Conservation (phyloP, 2,797 vertebrate species). For the Alfaro cultratus region DNA sequence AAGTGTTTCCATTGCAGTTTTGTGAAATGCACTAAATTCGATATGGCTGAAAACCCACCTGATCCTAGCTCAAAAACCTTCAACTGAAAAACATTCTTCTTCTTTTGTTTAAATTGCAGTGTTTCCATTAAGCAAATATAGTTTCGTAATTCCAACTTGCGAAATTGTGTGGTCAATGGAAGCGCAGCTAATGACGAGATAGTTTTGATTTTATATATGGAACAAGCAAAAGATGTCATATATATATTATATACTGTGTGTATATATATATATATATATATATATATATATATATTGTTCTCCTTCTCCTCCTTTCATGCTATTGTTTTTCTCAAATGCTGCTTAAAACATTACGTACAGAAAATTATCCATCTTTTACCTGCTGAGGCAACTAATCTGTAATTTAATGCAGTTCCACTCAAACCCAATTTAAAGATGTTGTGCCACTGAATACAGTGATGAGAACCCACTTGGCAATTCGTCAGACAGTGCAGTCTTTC, state of each 20-base stretch:
- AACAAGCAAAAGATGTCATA: neutral
- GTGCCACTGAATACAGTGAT: neutral
- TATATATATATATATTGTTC: neutral
- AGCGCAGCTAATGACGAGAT: neutral
- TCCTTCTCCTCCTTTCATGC: neutral
- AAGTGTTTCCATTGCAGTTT: too few relatives aligned
- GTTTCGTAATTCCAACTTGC: too few relatives aligned
- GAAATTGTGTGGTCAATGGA: too few relatives aligned
- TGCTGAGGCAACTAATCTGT: neutral
- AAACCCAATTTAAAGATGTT: neutral
- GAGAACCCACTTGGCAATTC: neutral
- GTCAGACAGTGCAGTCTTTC: neutral
- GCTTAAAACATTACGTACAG: neutral
- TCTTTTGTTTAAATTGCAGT: too few relatives aligned
- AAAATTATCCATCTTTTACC: neutral
- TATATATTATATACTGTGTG: too few relatives aligned
- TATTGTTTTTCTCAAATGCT: neutral
- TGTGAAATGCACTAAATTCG: too few relatives aligned
- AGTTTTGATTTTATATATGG: too few relatives aligned
- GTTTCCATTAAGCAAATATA: too few relatives aligned
- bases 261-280: too few relatives aligned
- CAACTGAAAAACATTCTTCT: too few relatives aligned
- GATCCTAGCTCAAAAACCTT: too few relatives aligned
- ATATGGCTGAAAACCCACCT: too few relatives aligned
- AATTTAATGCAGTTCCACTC: neutral